phyloP scores from a whole-genome alignment of 2,797 vertebrate species.

The Urocyon cinereoargenteus region DNA sequence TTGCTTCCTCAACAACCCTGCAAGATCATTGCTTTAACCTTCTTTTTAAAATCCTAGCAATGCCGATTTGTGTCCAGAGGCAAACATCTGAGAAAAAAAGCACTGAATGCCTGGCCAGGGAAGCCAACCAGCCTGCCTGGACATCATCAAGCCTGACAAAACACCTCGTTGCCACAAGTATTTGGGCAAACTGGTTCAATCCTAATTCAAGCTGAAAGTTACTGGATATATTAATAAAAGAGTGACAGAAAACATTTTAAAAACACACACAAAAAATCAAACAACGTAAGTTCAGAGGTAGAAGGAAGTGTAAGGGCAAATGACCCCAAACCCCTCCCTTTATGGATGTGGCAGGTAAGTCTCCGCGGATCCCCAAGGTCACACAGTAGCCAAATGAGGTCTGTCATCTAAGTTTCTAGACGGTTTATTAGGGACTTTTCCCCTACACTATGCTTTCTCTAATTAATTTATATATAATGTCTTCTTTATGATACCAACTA shows the following conservation, averaged over 20 bases:
- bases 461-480: background rate
- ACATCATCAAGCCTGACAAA: background rate
- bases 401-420: background rate
- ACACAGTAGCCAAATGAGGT: background rate
- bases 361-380: conserved; percentile 6
- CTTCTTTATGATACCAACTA: background rate
- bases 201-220: conserved; percentile 17
- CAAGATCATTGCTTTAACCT: background rate
- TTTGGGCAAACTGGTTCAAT: background rate
- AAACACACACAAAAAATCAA: conserved; percentile 41
- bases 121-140: conserved; percentile 27
- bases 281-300: background rate
- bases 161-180: background rate
- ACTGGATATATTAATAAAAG: background rate
- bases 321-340: background rate
- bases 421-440: background rate
- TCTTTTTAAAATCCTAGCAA: background rate
- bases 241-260: background rate
- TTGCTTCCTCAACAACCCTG: background rate
- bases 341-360: background rate
- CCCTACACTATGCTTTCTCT: background rate
- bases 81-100: conserved; percentile 65
- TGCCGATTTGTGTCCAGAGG: background rate
- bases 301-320: background rate
- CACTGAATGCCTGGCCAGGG: background rate